phyloP scores from a whole-genome alignment of 2,888 invertebrate species.

The Lydus trimaculatus region DNA sequence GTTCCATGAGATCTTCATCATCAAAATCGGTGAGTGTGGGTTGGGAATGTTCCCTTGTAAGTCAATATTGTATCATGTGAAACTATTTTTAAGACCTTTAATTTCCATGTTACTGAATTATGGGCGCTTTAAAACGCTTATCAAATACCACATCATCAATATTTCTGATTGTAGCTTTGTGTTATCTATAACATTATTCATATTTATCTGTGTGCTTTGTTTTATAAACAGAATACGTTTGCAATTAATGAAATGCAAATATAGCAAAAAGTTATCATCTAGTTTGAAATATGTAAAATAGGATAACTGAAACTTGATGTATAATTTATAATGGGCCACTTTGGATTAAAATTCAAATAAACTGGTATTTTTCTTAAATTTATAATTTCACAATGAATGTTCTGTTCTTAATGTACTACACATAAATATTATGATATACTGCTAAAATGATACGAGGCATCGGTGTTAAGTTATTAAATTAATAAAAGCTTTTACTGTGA shows the following conservation, averaged over 20 bases:
- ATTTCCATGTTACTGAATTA: not conserved
- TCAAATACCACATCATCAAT: not conserved
- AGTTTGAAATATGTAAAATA: slow-evolving; percentile 1
- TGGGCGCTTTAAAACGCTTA: not conserved
- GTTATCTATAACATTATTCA: not conserved
- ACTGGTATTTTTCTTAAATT: not conserved
- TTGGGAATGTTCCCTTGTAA: too few relatives aligned
- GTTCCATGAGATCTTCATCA: too few relatives aligned
- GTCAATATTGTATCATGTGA: not conserved
- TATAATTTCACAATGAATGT: not conserved
- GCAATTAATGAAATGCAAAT: not conserved
- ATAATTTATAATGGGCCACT: not conserved
- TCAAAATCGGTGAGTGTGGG: too few relatives aligned
- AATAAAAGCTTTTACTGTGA: not conserved
- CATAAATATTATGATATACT: not conserved
- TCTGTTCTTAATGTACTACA: not conserved
- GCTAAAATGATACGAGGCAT: not conserved
- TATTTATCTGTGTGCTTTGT: not conserved
- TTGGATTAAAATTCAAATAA: not conserved
- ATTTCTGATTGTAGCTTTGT: not conserved
- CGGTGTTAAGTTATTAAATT: not conserved
- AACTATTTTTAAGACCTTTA: not conserved
- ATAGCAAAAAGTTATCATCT: not conserved
- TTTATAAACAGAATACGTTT: not conserved
- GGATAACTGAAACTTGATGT: not conserved